Conservation (phyloP, 2,888 invertebrate genomes). For the Drosophila parthenogenetica region DNA sequence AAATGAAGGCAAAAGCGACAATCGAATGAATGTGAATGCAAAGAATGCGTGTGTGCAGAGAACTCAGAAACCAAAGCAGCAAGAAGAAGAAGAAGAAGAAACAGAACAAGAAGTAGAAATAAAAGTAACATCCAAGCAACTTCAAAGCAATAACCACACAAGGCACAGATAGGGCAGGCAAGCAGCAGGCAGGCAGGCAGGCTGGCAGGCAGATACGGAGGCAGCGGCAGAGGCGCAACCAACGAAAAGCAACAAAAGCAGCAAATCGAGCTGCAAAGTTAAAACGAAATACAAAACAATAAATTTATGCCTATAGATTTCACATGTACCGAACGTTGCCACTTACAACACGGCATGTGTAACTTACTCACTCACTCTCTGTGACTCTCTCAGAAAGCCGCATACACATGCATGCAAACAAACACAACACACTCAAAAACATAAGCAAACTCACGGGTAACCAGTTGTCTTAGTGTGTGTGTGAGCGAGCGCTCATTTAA, state of each 20-base stretch:
- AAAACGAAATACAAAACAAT: slow-evolving; percentile 73
- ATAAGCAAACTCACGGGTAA: slow-evolving; percentile 38
- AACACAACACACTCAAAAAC: slow-evolving; percentile 1
- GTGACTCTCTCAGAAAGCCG: slow-evolving; percentile 32
- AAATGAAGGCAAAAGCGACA: slow-evolving; percentile 49
- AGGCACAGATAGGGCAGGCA: slow-evolving; percentile 5
- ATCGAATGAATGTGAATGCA: slow-evolving; percentile 54
- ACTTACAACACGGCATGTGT: slow-evolving; percentile 58
- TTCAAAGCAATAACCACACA: slow-evolving; percentile 24
- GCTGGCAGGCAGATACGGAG: background rate
- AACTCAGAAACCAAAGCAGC: slow-evolving; percentile 39
- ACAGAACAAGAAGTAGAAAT: slow-evolving; percentile 42
- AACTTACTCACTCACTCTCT: slow-evolving; percentile 49
- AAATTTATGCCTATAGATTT: slow-evolving; percentile 79
- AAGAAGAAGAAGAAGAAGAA: slow-evolving; percentile 29
- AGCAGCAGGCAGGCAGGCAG: background rate
- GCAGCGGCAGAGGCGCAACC: background rate
- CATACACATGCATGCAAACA: slow-evolving; percentile 23
- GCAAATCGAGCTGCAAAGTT: slow-evolving; percentile 45
- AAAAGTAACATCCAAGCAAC: slow-evolving; percentile 52
- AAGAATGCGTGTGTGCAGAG: slow-evolving; percentile 66
- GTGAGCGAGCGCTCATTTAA: slow-evolving; percentile 66
- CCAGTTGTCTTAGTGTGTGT: slow-evolving; percentile 50
- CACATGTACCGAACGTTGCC: slow-evolving; percentile 67
- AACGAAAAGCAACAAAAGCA: slow-evolving; percentile 17